Base-by-base conservation (phyloP, 2,888 invertebrate species). In the Eledona agricola region DNA sequence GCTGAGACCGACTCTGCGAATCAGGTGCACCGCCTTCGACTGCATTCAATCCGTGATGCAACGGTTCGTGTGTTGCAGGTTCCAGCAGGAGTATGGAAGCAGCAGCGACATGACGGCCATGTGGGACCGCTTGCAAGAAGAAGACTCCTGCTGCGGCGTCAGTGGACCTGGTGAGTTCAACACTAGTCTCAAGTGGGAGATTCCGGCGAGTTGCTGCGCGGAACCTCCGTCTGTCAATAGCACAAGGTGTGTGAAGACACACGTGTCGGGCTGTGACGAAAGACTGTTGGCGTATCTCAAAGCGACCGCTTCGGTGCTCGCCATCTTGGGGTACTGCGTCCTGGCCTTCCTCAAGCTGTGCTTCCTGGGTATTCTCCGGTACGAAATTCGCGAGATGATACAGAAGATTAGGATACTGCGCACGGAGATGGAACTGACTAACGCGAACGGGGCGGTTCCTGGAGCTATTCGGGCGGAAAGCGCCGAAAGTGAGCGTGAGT, bases 341-440 rank as follows among this genome's bases (percentile, higher is more conserved):
- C 88, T 93, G 67, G 89, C 92, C 67, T 93, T 93, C 79, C 82
- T 92, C 65, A 93, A 93, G 78, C 81, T 92, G 77, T 90, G 91
- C 81, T 93, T 93, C 82, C 85, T 92, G 60, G 91, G 90, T 56
- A 90, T 92, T 66, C 81, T 92, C 65, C 84, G 90, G 25, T 90
- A 90, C 79, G 91, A 92, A 80, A 91, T 92, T 71, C 84, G 88
- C 62, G 93, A 93, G 77, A 93, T 93, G 93, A 91, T 93, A 71
- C 90, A 92, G 75, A 93, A 93, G 79, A 93, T 93, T 73, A 86
- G 88, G 70, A 83, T 93, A 72, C 79, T 93, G 57, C 84, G 84
- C 66, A 84, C 82, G 53, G 88, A 89, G 70, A 74, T 83, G 59
- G 82, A 84, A 55, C 53, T 75, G 59, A 74, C 83, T 25, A 81